Conservation (phyloP, 2,113 vertebrate genomes). For the Oostethus manadensis region DNA sequence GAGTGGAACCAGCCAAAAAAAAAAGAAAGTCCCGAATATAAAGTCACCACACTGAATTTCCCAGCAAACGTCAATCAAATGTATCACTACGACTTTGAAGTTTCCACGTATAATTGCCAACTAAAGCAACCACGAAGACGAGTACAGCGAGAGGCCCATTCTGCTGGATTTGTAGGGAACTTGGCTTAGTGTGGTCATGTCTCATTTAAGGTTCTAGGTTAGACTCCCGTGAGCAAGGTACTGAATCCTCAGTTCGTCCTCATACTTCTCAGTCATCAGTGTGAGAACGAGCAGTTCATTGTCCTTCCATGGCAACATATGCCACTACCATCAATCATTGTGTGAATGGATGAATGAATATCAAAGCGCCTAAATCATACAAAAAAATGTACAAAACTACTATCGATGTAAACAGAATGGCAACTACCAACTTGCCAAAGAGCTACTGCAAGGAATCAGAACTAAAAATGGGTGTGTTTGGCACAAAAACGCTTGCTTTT, state of each 20-base stretch:
- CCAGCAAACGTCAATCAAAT: conserved; percentile 4
- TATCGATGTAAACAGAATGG: conserved; percentile 53
- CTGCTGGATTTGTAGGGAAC: background rate
- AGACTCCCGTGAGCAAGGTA: background rate
- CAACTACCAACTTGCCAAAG: conserved; percentile 4
- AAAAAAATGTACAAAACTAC: conserved; percentile 63
- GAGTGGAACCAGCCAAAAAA: background rate
- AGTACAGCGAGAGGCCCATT: too few species aligned
- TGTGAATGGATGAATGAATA: background rate
- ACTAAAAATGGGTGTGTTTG: conserved; percentile 5
- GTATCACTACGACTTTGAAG: conserved; percentile 29
- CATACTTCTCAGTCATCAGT: background rate
- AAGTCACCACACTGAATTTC: background rate
- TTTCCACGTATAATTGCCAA: conserved; percentile 36
- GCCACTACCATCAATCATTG: background rate
- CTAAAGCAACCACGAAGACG: background rate
- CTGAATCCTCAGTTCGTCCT: background rate
- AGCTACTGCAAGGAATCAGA: background rate
- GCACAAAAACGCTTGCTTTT: conserved; percentile 76
- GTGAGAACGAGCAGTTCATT: background rate
- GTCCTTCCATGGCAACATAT: background rate
- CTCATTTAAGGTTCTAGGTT: background rate
- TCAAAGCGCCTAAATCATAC: background rate
- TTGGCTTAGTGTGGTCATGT: background rate
- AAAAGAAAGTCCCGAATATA: too few species aligned